Conservation (phyloP, 1,140 invertebrate genomes). For the Procambarus virginalis region DNA sequence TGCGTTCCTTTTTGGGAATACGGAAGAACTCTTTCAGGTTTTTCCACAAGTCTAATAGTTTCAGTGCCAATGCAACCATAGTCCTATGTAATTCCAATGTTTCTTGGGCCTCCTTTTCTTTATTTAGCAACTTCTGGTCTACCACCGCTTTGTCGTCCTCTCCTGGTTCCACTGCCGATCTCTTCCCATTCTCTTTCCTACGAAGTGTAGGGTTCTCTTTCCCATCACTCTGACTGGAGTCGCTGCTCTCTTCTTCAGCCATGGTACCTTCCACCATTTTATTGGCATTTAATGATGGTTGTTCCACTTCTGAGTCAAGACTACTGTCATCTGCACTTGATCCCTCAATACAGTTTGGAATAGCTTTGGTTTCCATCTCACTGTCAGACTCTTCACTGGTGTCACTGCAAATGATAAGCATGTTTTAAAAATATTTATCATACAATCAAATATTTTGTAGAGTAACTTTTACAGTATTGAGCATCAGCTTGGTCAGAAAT, state of each 20-base stretch:
- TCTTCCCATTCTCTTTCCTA: conserved; percentile 43
- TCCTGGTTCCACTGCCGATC: conserved; percentile 7
- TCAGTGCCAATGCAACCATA: conserved; percentile 75
- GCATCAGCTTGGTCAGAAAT: too few relatives aligned
- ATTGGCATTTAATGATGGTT: conserved; percentile 9
- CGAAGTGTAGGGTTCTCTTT: conserved; percentile 25
- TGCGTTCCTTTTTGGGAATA: conserved; percentile 95
- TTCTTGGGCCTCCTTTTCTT: conserved; percentile 46
- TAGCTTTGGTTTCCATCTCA: conserved; percentile 35
- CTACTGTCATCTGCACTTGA: conserved; percentile 64
- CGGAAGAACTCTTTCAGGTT: conserved; percentile 91
- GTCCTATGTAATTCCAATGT: conserved; percentile 20
- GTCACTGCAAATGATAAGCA: conserved; percentile 26
- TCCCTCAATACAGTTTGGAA: conserved; percentile 21
- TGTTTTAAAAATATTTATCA: too few relatives aligned
- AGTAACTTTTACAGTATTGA: too few relatives aligned
- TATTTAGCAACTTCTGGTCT: conserved; percentile 20
- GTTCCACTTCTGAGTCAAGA: conserved; percentile 46
- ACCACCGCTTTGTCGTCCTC: conserved; percentile 31
- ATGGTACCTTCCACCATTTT: conserved; percentile 36
- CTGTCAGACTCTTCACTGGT: conserved; percentile 58
- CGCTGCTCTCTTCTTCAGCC: conserved; percentile 67
- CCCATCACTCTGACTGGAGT: conserved; percentile 69
- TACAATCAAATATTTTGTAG: too few relatives aligned
- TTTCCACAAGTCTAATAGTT: conserved; percentile 84